Evolutionary conservation across 2,888 invertebrate species (phyloP), one percentile per base, ranked within the genome.

Genomic region (Ophonus ardosiacus): DNA sequence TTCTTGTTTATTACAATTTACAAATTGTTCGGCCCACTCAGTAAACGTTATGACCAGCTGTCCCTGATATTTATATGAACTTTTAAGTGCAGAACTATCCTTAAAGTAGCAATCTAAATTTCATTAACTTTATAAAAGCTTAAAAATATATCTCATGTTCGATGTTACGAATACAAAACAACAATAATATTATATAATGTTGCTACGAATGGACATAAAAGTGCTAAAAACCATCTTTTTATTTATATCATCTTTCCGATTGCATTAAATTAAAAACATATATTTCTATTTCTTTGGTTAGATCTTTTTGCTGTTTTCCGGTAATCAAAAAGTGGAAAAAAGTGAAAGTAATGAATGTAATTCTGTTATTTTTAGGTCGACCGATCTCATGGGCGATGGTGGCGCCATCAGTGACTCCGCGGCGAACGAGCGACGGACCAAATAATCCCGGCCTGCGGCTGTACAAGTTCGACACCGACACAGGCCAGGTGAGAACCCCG

Each of bases 381-480:
- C 97, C 98, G 21, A 95, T 97, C 71, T 97, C 97, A 6, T 97
- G 97, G 95, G 95, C 96, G 87, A 95, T 98, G 92, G 93, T 98
- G 89, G 96, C 98, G 40, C 98, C 98, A 21, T 96, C 98, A 61
- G 95, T 98, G 87, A 97, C 97, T 85, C 98, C 98, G 0, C 95
- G 96, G 91, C 95, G 96, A 87, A 95, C 95, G 83, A 93, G 93
- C 51, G 94, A 94, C 65, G 95, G 96, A 59, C 94, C 96, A 81
- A 97, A 97, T 89, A 98, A 98, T 92, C 98, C 98, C 0, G 97
- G 97, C 59, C 92, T 98, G 86, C 94, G 98, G 87, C 94, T 98
- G 71, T 98, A 97, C 92, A 96, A 97, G 92, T 98, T 97, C 90
- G 96, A 98, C 91, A 96, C 96, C 87, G 95, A 95, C 90, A 95